These are phyloP conservation scores for Drosophila tani DNA, from an alignment of 1,140 invertebrate species.

Conservation along the genomic window DNA sequence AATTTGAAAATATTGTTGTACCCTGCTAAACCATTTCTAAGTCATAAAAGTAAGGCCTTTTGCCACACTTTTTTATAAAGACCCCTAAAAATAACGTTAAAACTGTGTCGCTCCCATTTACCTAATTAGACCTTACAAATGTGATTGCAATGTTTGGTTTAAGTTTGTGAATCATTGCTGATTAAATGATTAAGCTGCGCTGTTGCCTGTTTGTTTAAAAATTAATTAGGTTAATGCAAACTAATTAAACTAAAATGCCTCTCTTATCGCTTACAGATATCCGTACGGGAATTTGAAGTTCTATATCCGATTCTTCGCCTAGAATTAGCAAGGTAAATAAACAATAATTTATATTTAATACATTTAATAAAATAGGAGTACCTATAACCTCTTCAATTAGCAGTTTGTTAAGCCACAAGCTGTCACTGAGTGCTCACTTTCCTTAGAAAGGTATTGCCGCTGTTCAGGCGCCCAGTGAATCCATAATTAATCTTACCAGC, in stretches of 20 bases:
- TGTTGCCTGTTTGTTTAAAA: neutral
- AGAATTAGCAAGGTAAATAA: neutral
- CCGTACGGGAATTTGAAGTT: slow-evolving; percentile 1
- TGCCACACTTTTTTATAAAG: neutral
- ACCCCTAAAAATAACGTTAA: neutral
- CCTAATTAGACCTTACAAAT: neutral
- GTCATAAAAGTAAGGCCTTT: neutral
- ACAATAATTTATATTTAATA: too few relatives aligned
- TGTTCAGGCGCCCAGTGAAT: slow-evolving; percentile 1
- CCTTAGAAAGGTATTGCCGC: slow-evolving; percentile 1
- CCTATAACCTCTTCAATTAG: neutral
- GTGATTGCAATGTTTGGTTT: neutral
- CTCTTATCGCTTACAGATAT: neutral
- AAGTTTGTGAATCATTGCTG: neutral
- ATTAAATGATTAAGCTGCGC: too few relatives aligned
- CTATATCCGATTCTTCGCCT: neutral
- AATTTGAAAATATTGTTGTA: too few relatives aligned
- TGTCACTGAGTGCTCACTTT: neutral
- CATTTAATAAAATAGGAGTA: too few relatives aligned
- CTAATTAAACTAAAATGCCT: neutral
- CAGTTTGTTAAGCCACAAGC: too few relatives aligned
- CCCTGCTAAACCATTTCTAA: neutral
- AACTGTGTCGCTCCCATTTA: neutral
- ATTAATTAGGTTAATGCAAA: neutral
- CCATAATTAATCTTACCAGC: slow-evolving; percentile 23